phyloP scores from a whole-genome alignment of 2,113 vertebrate genomes.

The Raja brachyura region DNA sequence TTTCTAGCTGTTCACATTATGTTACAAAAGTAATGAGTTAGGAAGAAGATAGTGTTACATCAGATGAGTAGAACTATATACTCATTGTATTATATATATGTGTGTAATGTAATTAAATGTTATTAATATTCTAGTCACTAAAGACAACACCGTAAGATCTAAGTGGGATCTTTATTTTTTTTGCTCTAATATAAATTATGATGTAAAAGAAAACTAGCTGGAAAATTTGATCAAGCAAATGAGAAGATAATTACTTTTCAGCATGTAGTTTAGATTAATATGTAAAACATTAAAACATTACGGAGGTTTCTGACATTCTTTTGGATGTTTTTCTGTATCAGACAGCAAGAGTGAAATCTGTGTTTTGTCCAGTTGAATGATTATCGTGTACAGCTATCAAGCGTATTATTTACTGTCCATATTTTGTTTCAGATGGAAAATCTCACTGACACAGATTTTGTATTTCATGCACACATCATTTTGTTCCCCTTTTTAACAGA shows the following conservation, averaged over 20 bases:
- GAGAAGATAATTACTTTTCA: neutral
- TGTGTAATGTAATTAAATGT: neutral
- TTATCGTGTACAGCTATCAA: neutral
- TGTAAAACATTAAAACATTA: neutral
- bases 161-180: neutral
- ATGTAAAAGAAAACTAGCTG: neutral
- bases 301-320: neutral
- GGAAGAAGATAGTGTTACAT: neutral
- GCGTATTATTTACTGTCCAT: neutral
- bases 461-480: neutral
- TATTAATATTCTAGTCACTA: neutral
- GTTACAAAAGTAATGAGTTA: neutral
- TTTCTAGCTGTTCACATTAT: neutral
- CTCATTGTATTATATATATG: neutral
- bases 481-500: neutral
- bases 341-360: neutral
- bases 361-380: neutral
- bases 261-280: neutral
- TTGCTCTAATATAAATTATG: neutral
- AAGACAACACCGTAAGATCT: neutral
- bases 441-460: too few species aligned
- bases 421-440: neutral
- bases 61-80: neutral
- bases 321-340: neutral
- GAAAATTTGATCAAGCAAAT: neutral